Conservation (phyloP, 1,140 invertebrate species). For the Reticulitermes speratus region DNA sequence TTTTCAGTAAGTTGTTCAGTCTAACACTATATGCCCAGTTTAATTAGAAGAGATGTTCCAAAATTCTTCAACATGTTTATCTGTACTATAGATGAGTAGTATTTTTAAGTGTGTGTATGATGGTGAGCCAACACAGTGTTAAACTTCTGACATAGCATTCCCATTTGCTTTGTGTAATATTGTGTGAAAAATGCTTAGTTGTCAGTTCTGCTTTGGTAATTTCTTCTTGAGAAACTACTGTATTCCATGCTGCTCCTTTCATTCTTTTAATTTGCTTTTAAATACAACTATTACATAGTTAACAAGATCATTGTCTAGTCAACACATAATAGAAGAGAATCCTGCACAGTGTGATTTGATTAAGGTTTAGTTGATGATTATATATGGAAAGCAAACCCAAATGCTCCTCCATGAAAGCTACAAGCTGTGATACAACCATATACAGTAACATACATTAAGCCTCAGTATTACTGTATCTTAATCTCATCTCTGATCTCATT, state of each 20-base stretch:
- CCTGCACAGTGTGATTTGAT: conserved; percentile 27
- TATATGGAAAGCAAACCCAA: conserved; percentile 27
- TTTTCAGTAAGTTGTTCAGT: neutral
- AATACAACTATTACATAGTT: neutral
- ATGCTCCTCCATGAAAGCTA: conserved; percentile 28
- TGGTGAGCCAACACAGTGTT: neutral
- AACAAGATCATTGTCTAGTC: conserved; percentile 18
- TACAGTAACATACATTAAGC: conserved; percentile 18
- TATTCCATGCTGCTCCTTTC: neutral
- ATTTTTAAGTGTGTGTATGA: neutral
- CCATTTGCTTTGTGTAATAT: neutral
- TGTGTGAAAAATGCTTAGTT: neutral
- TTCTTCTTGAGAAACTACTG: neutral
- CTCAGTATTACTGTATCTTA: conserved; percentile 25
- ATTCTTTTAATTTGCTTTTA: neutral
- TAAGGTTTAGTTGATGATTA: conserved; percentile 14
- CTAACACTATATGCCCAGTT: neutral
- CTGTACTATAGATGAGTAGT: neutral
- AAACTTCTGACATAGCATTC: neutral
- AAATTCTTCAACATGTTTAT: neutral
- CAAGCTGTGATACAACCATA: conserved; percentile 27
- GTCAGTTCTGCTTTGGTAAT: neutral
- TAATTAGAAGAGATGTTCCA: neutral
- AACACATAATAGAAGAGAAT: conserved; percentile 17
- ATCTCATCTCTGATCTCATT: conserved; percentile 14